Evolutionary conservation across 2,888 invertebrate species (phyloP).

Genomic region (Nomada flava): DNA sequence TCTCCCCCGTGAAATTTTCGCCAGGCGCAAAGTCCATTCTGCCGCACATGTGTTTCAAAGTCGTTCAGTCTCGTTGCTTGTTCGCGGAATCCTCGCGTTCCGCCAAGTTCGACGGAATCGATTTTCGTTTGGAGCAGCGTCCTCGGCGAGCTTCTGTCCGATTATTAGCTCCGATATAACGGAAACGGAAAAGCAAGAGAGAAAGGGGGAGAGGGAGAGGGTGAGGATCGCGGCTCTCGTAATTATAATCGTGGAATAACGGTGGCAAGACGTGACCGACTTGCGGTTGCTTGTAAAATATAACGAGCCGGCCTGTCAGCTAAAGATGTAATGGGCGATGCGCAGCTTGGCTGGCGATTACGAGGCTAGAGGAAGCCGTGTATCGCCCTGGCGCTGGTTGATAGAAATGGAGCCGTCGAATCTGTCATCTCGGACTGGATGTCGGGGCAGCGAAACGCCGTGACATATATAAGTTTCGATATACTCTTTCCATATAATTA

Average conservation of each 20-base stretch:
- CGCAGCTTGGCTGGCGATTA: constrained; percentile 42
- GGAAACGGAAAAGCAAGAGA: constrained; percentile 3
- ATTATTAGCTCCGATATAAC: constrained; percentile 46
- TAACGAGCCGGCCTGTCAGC: constrained; percentile 37
- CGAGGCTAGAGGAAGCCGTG: constrained; percentile 28
- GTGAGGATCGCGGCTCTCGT: constrained; percentile 45
- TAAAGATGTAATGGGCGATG: constrained; percentile 58
- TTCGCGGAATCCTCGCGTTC: constrained; percentile 39
- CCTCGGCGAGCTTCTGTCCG: constrained; percentile 26
- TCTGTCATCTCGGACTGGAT: constrained; percentile 12
- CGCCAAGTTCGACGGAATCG: constrained; percentile 50
- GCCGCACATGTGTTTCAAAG: constrained; percentile 42
- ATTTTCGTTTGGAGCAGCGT: constrained; percentile 44
- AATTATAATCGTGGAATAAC: constrained; percentile 66
- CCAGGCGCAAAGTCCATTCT: constrained; percentile 46
- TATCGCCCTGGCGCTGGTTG: constrained; percentile 31
- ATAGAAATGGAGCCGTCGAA: constrained; percentile 23
- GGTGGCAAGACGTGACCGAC: constrained; percentile 51
- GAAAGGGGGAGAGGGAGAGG: constrained; percentile 8
- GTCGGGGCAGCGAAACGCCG: no score
- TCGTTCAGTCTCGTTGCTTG: constrained; percentile 44
- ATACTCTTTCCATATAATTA: no score
- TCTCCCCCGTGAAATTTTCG: constrained; percentile 41
- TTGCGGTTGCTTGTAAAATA: constrained; percentile 48
- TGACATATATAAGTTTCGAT: no score